phyloP scores from a whole-genome alignment of 2,113 vertebrate species.

The Saguinus imperator region DNA sequence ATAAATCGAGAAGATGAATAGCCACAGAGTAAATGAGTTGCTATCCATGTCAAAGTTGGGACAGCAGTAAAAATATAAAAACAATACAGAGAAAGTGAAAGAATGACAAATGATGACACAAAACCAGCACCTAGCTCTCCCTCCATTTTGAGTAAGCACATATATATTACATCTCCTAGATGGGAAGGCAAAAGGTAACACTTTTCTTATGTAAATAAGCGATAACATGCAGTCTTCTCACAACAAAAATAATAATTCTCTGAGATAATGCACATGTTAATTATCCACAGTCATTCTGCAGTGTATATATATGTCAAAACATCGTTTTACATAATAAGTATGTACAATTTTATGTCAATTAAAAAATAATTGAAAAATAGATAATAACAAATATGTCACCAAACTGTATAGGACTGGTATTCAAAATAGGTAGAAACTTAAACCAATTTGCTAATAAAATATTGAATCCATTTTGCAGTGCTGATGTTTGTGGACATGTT shows the following conservation, averaged over 20 bases:
- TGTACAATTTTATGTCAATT: neutral
- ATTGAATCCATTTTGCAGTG: neutral
- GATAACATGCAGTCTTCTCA: neutral
- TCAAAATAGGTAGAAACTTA: neutral
- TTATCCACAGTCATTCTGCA: neutral
- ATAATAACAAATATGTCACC: neutral
- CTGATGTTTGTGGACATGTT: neutral
- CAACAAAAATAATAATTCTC: neutral
- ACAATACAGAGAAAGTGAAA: neutral
- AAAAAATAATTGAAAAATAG: neutral
- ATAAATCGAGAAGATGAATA: slow-evolving; percentile 6
- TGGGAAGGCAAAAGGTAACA: neutral
- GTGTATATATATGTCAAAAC: neutral
- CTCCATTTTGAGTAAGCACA: neutral
- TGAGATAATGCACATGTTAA: neutral
- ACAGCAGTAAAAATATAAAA: neutral
- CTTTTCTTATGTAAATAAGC: neutral
- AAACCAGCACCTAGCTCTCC: neutral
- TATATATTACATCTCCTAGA: too few species aligned
- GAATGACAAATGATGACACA: neutral
- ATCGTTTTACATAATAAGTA: neutral
- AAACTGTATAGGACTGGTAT: neutral
- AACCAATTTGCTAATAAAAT: neutral
- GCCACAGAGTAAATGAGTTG: neutral
- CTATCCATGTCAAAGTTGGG: neutral